A percentile compares a stretch with the other conserved stretches of the same genome.
Conservation (phyloP, 1,140 invertebrate species). For the Agrypnia vestita region DNA sequence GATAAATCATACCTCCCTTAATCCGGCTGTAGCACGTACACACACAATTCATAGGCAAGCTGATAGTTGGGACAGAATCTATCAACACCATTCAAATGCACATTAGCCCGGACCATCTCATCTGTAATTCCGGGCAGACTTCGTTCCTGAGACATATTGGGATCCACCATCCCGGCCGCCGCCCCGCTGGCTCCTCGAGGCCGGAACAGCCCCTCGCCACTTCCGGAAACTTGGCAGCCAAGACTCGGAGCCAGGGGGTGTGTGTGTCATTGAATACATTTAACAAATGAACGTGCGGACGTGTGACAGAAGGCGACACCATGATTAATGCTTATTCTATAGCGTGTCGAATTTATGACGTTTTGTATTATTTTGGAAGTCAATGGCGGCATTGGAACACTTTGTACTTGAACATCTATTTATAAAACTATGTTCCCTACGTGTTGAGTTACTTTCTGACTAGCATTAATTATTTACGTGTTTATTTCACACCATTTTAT, state of each 20-base stretch:
- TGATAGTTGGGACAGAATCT: conserved; percentile 45
- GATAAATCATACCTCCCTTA: background rate
- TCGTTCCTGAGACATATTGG: conserved; percentile 59
- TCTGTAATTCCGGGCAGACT: conserved; percentile 61
- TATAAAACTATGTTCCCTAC: too few species aligned
- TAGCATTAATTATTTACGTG: too few species aligned
- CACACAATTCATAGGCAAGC: conserved; percentile 32
- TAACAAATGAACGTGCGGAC: conserved; percentile 42
- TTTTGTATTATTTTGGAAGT: too few species aligned
- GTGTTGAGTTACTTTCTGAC: too few species aligned
- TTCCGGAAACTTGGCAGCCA: conserved; percentile 49
- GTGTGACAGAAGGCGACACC: background rate
- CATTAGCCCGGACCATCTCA: conserved; percentile 59
- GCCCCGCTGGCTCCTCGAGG: conserved; percentile 6
- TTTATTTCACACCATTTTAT: too few species aligned
- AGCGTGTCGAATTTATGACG: background rate
- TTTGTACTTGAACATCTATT: too few species aligned
- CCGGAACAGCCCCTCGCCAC: conserved; percentile 22
- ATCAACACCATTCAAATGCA: conserved; percentile 61
- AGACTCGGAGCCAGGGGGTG: conserved; percentile 36
- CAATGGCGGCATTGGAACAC: too few species aligned
- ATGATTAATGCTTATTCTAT: conserved; percentile 46
- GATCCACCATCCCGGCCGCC: conserved; percentile 15
- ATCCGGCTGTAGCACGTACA: background rate
- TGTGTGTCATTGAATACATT: conserved; percentile 44